Conservation (phyloP, 2,113 vertebrate genomes). For the Mixornis gularis region DNA sequence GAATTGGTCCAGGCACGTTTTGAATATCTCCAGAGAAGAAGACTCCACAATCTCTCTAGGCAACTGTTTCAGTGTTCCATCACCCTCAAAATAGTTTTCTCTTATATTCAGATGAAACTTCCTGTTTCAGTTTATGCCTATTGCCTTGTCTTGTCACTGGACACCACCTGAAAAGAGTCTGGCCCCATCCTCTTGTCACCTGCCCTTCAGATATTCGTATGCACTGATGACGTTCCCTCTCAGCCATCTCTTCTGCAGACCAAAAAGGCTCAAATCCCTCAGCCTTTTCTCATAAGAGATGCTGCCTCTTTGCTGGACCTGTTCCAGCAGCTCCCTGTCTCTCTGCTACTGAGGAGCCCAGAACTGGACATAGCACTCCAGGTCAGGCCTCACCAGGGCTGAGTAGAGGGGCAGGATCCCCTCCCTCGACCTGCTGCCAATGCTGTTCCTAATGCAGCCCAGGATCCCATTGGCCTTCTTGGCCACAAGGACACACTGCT, state of each 20-base stretch:
- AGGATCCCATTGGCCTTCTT: background rate
- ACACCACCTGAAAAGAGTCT: background rate
- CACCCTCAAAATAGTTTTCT: background rate
- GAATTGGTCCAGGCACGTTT: background rate
- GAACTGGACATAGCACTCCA: background rate
- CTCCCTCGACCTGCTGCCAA: rapidly evolving
- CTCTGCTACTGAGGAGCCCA: background rate
- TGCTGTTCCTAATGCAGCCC: background rate
- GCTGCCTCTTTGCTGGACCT: background rate
- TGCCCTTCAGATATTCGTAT: background rate
- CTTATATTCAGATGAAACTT: background rate
- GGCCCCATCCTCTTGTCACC: background rate
- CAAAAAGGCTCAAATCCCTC: background rate
- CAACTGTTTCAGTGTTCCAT: background rate
- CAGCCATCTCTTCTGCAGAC: background rate
- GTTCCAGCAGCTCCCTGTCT: background rate
- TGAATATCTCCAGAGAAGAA: background rate
- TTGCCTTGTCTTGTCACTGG: background rate
- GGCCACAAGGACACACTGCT: background rate
- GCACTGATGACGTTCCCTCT: background rate
- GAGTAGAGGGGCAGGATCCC: background rate
- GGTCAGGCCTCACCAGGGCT: background rate
- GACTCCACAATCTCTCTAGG: background rate
- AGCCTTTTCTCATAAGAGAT: background rate
- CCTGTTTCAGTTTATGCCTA: background rate